Evolutionary conservation across 2,888 invertebrate genomes (phyloP).

Genomic region (Cheilosia vulpina): DNA sequence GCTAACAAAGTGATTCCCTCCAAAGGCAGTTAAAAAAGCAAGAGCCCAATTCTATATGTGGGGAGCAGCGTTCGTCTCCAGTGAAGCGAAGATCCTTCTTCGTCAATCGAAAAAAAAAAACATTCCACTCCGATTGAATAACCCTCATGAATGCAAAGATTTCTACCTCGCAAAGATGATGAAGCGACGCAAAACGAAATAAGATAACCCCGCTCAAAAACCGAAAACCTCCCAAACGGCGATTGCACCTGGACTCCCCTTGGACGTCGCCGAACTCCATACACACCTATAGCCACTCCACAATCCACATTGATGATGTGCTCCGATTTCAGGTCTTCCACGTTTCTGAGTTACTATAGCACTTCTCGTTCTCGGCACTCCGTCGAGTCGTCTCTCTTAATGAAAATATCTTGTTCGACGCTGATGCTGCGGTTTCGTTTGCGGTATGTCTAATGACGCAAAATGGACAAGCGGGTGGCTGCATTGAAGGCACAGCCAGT

Average conservation of each 20-base stretch:
- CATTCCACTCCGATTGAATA: constrained; percentile 46
- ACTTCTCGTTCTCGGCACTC: constrained; percentile 11
- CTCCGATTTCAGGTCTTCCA: constrained; percentile 63
- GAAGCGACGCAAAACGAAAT: constrained; percentile 48
- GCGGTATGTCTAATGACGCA: constrained; percentile 53
- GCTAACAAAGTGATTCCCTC: constrained; percentile 54
- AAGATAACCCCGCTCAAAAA: constrained; percentile 26
- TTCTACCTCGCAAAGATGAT: constrained; percentile 52
- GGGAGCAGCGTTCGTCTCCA: constrained; percentile 55
- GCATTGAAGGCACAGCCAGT: constrained; percentile 28
- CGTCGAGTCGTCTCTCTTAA: constrained; percentile 40
- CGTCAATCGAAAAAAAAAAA: constrained; percentile 17
- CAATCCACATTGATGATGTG: constrained; percentile 60
- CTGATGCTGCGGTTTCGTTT: constrained; percentile 72
- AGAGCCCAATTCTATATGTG: constrained; percentile 9
- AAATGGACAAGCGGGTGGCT: background rate
- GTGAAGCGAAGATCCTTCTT: constrained; percentile 70
- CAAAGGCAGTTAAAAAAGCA: constrained; percentile 16
- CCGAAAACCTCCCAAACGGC: constrained; percentile 35
- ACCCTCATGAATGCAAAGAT: constrained; percentile 60
- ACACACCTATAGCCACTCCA: constrained; percentile 43
- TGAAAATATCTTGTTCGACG: constrained; percentile 70
- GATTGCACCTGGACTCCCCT: constrained; percentile 49
- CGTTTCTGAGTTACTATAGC: constrained; percentile 48
- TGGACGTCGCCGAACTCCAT: background rate